Evolutionary conservation across 1,140 invertebrate species (phyloP).

Genomic region (Orchesella cincta): DNA sequence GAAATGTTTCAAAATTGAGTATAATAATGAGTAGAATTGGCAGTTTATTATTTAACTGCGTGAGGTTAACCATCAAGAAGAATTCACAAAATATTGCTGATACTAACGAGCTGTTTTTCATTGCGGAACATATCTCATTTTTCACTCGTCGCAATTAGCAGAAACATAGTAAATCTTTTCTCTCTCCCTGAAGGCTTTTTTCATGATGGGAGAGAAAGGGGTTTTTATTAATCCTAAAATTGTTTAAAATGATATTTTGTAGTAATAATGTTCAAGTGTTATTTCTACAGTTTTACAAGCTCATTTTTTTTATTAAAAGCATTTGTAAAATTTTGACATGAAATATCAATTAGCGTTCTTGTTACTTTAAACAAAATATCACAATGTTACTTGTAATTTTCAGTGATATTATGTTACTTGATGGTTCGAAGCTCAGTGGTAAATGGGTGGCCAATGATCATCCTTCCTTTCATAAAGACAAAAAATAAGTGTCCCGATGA

Average conservation of each 20-base stretch:
- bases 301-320: conserved; percentile 20
- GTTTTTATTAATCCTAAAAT: conserved; percentile 14
- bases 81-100: background rate
- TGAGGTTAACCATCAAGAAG: background rate
- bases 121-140: conserved; percentile 27
- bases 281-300: conserved; percentile 20
- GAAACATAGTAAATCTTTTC: background rate
- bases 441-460: conserved; percentile 24
- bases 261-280: conserved; percentile 6
- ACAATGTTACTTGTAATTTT: conserved; percentile 13
- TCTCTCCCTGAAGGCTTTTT: conserved; percentile 17
- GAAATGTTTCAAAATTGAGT: no score
- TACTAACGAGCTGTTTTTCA: background rate
- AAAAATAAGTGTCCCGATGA: conserved; percentile 18
- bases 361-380: conserved; percentile 12
- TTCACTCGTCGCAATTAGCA: conserved; percentile 25
- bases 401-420: background rate
- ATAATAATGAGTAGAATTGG: conserved; percentile 16
- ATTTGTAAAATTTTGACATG: conserved; percentile 20
- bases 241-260: conserved; percentile 4
- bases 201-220: conserved; percentile 22
- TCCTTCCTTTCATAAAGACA: conserved; percentile 15
- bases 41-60: conserved; percentile 13
- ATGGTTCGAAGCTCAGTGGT: background rate
- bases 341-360: conserved; percentile 26